Evolutionary conservation across 2,113 vertebrate species (phyloP).

Genomic region (Oriolus oriolus): DNA sequence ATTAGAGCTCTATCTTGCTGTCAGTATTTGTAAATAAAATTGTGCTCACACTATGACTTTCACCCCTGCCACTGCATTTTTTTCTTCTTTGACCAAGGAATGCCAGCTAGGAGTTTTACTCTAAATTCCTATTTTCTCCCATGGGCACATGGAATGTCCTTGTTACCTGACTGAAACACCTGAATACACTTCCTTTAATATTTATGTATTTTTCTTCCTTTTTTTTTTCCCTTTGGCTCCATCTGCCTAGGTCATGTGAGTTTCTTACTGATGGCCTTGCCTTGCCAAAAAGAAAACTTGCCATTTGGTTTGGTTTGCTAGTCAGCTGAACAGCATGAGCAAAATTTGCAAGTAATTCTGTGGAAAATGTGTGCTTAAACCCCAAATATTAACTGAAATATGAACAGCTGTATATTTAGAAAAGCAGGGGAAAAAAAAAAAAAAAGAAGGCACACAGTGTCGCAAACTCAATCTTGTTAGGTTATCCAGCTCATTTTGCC

Average conservation of each 20-base stretch:
- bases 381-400: not conserved
- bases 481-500: not conserved
- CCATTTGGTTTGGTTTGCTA: not conserved
- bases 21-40: not conserved
- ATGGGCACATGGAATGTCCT: not conserved
- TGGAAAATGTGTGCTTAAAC: not conserved
- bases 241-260: not conserved
- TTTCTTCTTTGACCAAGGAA: not conserved
- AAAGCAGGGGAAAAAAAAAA: not conserved
- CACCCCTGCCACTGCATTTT: not conserved
- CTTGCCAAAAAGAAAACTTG: not conserved
- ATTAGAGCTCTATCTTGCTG: not conserved
- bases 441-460: not conserved
- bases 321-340: not conserved
- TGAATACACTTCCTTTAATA: not conserved
- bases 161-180: not conserved
- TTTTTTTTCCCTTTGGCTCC: not conserved
- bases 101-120: not conserved
- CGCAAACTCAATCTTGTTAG: not conserved
- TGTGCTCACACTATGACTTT: not conserved
- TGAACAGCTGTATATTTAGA: not conserved
- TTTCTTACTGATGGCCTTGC: not conserved
- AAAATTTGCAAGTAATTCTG: not conserved
- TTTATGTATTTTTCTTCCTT: not conserved
- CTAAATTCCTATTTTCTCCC: not conserved